phyloP scores from a whole-genome alignment of 2,888 invertebrate genomes.

The Invenusta paracnida region DNA sequence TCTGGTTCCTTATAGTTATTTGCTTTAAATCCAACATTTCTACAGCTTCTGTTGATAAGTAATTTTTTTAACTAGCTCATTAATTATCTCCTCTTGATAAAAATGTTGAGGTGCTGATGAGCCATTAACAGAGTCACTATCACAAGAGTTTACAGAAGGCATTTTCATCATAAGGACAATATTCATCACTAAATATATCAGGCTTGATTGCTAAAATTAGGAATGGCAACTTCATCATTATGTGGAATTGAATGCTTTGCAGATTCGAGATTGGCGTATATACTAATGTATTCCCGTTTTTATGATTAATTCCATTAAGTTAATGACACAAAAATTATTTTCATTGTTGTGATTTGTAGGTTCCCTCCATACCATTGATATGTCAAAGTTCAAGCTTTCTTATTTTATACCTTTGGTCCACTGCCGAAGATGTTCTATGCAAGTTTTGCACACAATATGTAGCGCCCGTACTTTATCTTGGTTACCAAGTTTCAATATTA shows the following conservation, averaged over 20 bases:
- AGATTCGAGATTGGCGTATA: neutral
- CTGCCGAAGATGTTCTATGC: neutral
- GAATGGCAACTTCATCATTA: neutral
- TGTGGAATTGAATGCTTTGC: neutral
- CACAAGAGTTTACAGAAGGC: neutral
- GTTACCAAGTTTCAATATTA: too few species aligned
- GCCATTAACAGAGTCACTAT: neutral
- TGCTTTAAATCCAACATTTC: neutral
- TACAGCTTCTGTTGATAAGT: neutral
- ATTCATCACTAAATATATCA: neutral
- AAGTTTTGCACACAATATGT: neutral
- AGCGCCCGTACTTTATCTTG: neutral
- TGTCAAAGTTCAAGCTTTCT: neutral
- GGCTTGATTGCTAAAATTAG: neutral
- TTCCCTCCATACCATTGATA: neutral
- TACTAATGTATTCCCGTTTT: neutral
- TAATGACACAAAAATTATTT: neutral
- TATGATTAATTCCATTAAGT: neutral
- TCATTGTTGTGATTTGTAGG: neutral
- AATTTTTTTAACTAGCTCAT: neutral
- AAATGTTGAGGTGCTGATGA: neutral
- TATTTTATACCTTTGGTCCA: neutral
- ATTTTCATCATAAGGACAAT: neutral
- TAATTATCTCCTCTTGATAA: neutral
- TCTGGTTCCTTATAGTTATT: too few species aligned